Percentiles rank a stretch among this genome's conserved stretches.
Evolutionary conservation across 2,888 invertebrate genomes (phyloP).

Genomic region (Sclerodermus sp.): DNA sequence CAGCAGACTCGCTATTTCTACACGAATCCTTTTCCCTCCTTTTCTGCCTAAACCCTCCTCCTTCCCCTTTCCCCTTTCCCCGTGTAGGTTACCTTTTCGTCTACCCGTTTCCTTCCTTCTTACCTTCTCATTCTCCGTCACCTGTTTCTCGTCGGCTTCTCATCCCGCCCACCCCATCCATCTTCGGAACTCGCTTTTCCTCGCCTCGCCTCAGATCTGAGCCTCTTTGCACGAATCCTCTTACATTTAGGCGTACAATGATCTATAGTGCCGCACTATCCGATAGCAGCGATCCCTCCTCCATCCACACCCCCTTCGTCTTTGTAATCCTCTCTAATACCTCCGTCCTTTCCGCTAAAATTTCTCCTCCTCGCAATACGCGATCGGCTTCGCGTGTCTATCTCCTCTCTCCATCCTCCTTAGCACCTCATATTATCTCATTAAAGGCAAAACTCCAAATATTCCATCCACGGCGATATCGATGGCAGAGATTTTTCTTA

Average conservation of each 20-base stretch:
- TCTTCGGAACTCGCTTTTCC: slow-evolving; percentile 11
- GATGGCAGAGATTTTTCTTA: too few relatives aligned
- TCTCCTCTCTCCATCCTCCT: too few relatives aligned
- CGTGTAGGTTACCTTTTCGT: background rate
- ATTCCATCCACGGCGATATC: too few relatives aligned
- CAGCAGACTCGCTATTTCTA: slow-evolving; percentile 12
- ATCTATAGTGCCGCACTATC: slow-evolving; percentile 1
- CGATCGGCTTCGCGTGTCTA: too few relatives aligned
- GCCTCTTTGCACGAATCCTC: slow-evolving; percentile 13
- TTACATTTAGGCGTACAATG: slow-evolving; percentile 15
- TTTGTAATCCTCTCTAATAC: background rate
- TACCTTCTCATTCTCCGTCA: background rate
- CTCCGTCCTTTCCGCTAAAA: too few relatives aligned
- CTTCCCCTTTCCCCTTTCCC: background rate
- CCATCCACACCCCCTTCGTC: background rate
- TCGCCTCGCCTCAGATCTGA: slow-evolving; percentile 7
- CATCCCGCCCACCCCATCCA: background rate
- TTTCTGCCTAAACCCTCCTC: background rate
- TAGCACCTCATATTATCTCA: too few relatives aligned
- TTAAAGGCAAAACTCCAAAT: too few relatives aligned
- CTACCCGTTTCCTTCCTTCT: background rate
- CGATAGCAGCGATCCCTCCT: background rate
- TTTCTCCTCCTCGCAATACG: too few relatives aligned
- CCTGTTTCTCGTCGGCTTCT: background rate
- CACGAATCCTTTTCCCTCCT: background rate